Evolutionary conservation across 2,113 vertebrate genomes (phyloP).

Genomic region (Syngnathus scovelli): DNA sequence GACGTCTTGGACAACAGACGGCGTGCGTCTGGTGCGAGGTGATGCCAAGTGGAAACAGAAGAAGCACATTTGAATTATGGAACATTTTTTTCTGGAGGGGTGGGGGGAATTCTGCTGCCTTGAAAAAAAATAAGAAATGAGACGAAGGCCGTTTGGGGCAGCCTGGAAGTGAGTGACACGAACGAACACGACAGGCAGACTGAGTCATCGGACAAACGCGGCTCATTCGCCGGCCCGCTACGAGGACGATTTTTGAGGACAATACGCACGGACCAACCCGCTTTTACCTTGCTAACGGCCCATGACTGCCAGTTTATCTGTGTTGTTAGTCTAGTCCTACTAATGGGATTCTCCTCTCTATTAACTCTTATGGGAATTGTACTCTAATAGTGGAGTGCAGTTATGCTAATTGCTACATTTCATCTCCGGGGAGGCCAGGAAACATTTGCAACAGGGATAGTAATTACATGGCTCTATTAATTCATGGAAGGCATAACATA

Average conservation of each 20-base stretch:
- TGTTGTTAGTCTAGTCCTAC: conserved; percentile 51
- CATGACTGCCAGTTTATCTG: conserved; percentile 43
- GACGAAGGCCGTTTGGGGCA: conserved; percentile 5
- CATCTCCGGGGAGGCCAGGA: conserved; percentile 9
- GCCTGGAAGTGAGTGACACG: conserved; percentile 20
- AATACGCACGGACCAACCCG: conserved; percentile 32
- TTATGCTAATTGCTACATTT: conserved; percentile 33
- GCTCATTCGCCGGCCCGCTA: conserved; percentile 15
- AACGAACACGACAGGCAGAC: conserved; percentile 35
- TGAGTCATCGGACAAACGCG: conserved; percentile 49
- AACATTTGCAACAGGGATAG: neutral
- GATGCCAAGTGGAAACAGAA: conserved; percentile 17
- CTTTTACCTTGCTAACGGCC: conserved; percentile 47
- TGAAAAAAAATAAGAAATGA: conserved; percentile 10
- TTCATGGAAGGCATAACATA: neutral
- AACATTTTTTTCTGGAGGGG: conserved; percentile 5
- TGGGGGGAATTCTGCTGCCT: conserved; percentile 18
- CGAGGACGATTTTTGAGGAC: conserved; percentile 41
- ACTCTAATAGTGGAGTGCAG: conserved; percentile 27
- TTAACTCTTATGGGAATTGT: conserved; percentile 29
- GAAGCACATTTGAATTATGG: conserved; percentile 15
- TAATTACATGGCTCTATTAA: conserved; percentile 2
- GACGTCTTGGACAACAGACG: conserved; percentile 1
- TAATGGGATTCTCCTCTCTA: conserved; percentile 31
- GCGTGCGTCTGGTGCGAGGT: conserved; percentile 17